A percentile compares a stretch with the other conserved stretches of the same genome.
These are phyloP conservation scores for Delphinus delphis DNA, from an alignment of 2,113 vertebrate species.

Conservation along the genomic window DNA sequence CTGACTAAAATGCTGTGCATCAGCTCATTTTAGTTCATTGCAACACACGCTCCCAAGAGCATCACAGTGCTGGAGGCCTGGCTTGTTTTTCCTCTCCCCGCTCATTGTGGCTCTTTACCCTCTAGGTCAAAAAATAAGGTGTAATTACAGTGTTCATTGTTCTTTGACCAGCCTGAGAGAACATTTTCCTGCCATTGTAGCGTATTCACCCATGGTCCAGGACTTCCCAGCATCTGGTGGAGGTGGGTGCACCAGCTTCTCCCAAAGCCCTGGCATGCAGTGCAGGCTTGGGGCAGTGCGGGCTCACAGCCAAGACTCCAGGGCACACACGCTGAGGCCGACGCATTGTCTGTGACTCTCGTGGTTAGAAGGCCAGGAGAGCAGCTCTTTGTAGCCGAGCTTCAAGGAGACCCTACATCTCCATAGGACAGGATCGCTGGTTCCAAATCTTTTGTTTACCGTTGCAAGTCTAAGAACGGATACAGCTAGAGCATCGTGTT, in stretches of 20 bases:
- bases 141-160: neutral
- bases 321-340: neutral
- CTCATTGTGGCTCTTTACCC: neutral
- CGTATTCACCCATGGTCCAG: too few relatives aligned
- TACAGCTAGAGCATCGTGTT: neutral
- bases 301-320: neutral
- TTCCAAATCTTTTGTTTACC: neutral
- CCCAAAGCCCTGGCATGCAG: neutral
- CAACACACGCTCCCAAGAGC: neutral
- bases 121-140: neutral
- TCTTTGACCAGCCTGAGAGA: neutral
- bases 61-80: neutral
- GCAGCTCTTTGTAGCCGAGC: neutral
- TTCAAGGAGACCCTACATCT: neutral
- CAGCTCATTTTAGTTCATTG: neutral
- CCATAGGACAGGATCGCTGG: fast-evolving
- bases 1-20: neutral
- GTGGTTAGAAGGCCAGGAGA: neutral
- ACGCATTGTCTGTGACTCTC: neutral
- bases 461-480: neutral
- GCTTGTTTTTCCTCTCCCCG: neutral
- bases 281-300: fast-evolving
- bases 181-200: neutral
- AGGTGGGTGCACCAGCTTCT: neutral
- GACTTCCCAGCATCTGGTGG: neutral